Evolutionary conservation across 2,888 invertebrate genomes (phyloP).

Genomic region (Chrysomela aeneicollis): DNA sequence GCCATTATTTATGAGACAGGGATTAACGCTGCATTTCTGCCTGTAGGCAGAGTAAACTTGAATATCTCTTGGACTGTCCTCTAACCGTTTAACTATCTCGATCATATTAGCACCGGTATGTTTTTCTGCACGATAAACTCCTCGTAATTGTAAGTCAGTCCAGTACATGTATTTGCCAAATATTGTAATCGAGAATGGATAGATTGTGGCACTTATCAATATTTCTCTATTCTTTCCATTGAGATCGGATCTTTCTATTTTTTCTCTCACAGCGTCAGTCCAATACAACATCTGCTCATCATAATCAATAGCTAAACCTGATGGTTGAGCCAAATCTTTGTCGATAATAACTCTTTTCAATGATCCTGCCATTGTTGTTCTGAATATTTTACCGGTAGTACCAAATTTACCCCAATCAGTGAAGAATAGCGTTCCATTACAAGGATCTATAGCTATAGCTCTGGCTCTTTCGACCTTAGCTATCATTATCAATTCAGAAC

Average conservation of each 20-base stretch:
- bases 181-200: constrained; percentile 94
- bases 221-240: constrained; percentile 84
- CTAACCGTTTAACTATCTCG: constrained; percentile 91
- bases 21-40: constrained; percentile 82
- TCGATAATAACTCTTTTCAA: constrained; percentile 87
- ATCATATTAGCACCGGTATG: constrained; percentile 95
- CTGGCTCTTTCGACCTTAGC: constrained; percentile 91
- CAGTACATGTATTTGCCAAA: constrained; percentile 92
- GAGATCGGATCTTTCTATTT: constrained; percentile 91
- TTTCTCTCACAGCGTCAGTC: constrained; percentile 96
- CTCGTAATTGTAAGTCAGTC: constrained; percentile 92
- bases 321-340: constrained; percentile 91
- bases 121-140: constrained; percentile 96
- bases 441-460: constrained; percentile 96
- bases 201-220: constrained; percentile 88
- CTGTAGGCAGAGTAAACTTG: constrained; percentile 83
- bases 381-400: constrained; percentile 91
- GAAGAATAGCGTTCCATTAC: constrained; percentile 93
- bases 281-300: constrained; percentile 93
- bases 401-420: constrained; percentile 97
- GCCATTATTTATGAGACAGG: constrained; percentile 91
- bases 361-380: constrained; percentile 96
- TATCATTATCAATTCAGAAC: constrained; percentile 88
- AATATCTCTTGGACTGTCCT: constrained; percentile 92
- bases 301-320: constrained; percentile 94